Percentiles rank a stretch among this genome's conserved stretches.
These are phyloP conservation scores for Gymnobelideus leadbeateri DNA, from an alignment of 2,113 vertebrate species.

Conservation along the genomic window DNA sequence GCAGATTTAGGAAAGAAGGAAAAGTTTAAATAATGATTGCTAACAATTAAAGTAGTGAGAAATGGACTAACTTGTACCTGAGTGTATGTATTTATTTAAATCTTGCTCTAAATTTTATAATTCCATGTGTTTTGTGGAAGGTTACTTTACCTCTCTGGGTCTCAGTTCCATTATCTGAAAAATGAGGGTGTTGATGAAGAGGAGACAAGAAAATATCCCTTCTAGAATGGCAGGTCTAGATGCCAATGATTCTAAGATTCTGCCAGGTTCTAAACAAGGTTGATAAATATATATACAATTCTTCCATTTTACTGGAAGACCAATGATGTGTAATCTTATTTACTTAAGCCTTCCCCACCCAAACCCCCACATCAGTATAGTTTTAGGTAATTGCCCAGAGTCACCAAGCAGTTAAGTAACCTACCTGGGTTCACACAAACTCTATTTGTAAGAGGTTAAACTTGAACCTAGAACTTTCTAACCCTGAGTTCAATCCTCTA, in stretches of 20 bases:
- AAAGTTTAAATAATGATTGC: neutral
- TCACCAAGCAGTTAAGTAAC: too few relatives aligned
- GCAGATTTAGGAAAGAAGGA: neutral
- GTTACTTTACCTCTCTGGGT: neutral
- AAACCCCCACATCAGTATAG: too few relatives aligned
- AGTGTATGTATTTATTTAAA: slow-evolving; percentile 3
- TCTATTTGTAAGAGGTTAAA: neutral
- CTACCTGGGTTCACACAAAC: neutral
- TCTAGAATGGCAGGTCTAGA: neutral
- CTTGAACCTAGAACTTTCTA: neutral
- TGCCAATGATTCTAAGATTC: neutral
- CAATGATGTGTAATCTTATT: too few relatives aligned
- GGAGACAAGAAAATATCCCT: neutral
- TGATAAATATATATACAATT: neutral
- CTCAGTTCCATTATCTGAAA: neutral
- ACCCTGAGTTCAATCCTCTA: neutral
- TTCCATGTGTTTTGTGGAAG: neutral
- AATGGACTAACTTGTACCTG: neutral
- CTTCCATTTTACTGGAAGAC: neutral
- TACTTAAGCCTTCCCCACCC: too few relatives aligned
- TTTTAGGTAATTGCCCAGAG: neutral
- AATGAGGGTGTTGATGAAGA: neutral
- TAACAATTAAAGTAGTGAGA: neutral
- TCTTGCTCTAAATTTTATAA: neutral
- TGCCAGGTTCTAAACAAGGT: neutral